These are phyloP conservation scores for Phoenoteleia sp. DNA, from an alignment of 2,888 invertebrate species.

Conservation along the genomic window DNA sequence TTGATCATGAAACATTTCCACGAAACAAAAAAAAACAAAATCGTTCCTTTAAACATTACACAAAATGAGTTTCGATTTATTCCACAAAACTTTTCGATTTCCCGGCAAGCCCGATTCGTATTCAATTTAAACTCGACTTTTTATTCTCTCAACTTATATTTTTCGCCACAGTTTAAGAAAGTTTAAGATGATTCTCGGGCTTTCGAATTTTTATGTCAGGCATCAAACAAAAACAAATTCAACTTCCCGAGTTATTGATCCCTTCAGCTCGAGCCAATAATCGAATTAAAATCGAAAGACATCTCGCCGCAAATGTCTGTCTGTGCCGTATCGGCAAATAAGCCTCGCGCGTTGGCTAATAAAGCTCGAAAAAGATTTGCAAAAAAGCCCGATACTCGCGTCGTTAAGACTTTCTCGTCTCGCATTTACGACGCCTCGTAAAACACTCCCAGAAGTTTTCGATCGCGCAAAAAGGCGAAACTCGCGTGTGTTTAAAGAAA, in stretches of 20 bases:
- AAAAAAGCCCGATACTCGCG: slow-evolving; percentile 1
- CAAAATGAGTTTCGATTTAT: slow-evolving; percentile 16
- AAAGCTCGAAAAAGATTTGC: background rate
- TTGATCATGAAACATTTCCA: no score
- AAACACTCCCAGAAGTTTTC: slow-evolving; percentile 10
- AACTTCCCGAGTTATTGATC: no score
- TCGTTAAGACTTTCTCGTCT: background rate
- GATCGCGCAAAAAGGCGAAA: background rate
- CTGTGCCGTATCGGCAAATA: background rate
- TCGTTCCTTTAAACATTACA: background rate
- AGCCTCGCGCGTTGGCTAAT: background rate
- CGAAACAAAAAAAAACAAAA: no score
- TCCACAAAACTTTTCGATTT: background rate
- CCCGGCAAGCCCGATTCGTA: background rate
- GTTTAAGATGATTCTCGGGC: no score
- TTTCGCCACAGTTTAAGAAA: no score
- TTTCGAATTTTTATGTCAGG: no score
- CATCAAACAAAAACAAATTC: no score
- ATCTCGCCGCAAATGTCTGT: no score
- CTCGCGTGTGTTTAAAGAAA: background rate
- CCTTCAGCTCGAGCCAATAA: no score
- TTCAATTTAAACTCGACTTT: slow-evolving; percentile 8
- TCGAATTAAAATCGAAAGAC: no score
- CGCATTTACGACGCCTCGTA: slow-evolving; percentile 20
- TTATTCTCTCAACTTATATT: no score